Conservation (phyloP, 2,888 invertebrate species). For the Lamproptera curius region DNA sequence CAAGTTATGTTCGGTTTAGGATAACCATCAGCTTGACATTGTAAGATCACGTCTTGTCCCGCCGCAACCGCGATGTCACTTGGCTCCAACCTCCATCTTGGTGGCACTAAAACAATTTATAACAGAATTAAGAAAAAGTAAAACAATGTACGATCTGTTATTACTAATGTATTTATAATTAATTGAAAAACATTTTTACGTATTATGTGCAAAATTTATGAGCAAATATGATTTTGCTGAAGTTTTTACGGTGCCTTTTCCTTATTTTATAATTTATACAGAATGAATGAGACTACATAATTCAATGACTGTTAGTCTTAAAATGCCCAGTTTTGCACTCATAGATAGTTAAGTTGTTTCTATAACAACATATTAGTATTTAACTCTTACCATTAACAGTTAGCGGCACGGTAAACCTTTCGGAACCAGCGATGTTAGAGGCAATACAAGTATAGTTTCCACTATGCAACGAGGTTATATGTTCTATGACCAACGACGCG, state of each 20-base stretch:
- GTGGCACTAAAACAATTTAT: conserved; percentile 81
- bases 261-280: no score
- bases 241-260: no score
- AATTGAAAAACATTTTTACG: no score
- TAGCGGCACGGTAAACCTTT: conserved; percentile 86
- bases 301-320: no score
- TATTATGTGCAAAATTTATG: no score
- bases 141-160: not conserved
- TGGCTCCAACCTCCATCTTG: conserved; percentile 93
- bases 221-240: no score
- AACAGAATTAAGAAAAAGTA: not conserved
- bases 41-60: conserved; percentile 89
- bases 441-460: conserved; percentile 96
- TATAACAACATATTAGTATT: no score
- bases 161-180: no score
- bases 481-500: conserved; percentile 90
- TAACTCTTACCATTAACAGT: conserved; percentile 87
- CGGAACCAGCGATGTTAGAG: conserved; percentile 90
- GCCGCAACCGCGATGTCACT: conserved; percentile 89
- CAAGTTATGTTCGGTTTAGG: conserved; percentile 93
- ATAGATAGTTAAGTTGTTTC: no score
- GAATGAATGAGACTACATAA: no score
- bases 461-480: conserved; percentile 89
- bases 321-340: no score
- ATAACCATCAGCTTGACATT: conserved; percentile 95